Percentiles rank a stretch among this genome's conserved stretches.
Evolutionary conservation across 2,797 vertebrate genomes (phyloP).

Genomic region (Lutjanus argentimaculatus): DNA sequence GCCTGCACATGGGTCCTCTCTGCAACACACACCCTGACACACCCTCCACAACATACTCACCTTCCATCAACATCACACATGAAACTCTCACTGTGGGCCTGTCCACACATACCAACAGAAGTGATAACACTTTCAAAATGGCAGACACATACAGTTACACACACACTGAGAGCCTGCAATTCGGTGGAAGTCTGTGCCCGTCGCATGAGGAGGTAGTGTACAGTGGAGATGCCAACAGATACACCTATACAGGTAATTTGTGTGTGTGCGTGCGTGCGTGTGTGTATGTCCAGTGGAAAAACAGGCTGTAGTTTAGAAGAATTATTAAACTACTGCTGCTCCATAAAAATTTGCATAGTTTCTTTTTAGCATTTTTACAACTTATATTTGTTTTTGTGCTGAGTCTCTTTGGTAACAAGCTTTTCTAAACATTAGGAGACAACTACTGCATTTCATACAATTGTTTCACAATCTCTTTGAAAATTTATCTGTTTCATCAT

Average conservation of each 20-base stretch:
- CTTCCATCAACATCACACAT: constrained; percentile 50
- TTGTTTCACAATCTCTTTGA: not conserved
- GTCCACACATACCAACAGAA: constrained; percentile 32
- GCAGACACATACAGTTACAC: constrained; percentile 6
- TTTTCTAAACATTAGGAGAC: not conserved
- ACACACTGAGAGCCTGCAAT: constrained; percentile 10
- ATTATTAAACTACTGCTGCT: not conserved
- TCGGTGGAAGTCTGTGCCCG: constrained; percentile 77
- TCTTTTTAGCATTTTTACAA: not conserved
- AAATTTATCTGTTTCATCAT: not conserved
- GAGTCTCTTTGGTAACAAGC: not conserved
- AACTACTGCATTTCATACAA: not conserved
- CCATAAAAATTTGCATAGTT: not conserved
- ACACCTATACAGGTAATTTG: constrained; percentile 89
- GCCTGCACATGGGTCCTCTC: constrained; percentile 86
- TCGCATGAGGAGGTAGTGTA: constrained; percentile 88
- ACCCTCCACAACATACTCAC: constrained; percentile 29
- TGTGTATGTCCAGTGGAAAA: not conserved
- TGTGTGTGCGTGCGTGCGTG: not conserved
- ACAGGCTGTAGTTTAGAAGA: not conserved
- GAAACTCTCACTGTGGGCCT: constrained; percentile 58
- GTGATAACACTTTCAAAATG: constrained; percentile 35
- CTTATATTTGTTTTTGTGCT: not conserved
- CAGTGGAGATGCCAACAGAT: constrained; percentile 78
- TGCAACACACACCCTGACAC: constrained; percentile 27